phyloP scores from a whole-genome alignment of 2,113 vertebrate genomes.

The Labeo catla region DNA sequence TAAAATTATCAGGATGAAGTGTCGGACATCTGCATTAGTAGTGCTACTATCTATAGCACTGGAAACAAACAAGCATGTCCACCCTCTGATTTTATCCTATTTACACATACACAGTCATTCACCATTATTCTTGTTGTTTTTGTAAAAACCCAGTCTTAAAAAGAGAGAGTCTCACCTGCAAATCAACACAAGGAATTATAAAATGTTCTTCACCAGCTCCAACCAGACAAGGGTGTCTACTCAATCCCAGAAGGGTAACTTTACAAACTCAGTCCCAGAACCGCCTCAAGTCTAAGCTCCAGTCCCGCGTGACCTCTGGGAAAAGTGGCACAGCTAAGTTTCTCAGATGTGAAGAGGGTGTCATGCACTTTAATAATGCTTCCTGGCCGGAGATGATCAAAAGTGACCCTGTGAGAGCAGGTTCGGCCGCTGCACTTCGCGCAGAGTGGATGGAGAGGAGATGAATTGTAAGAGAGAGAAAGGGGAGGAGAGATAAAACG shows the following conservation, averaged over 20 bases:
- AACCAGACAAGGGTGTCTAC: not conserved
- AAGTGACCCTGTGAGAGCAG: constrained; percentile 13
- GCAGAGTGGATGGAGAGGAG: constrained; percentile 23
- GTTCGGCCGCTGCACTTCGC: constrained; percentile 15
- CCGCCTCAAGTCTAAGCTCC: not conserved
- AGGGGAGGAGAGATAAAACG: not conserved
- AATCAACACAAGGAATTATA: not conserved
- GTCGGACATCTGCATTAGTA: not conserved
- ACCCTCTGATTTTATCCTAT: not conserved
- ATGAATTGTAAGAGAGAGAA: constrained; percentile 19
- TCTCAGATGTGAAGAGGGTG: not conserved
- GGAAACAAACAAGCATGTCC: not conserved
- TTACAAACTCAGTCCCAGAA: not conserved
- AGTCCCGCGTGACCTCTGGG: not conserved
- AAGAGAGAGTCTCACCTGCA: constrained; percentile 23
- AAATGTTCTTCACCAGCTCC: not conserved
- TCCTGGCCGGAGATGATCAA: constrained; percentile 10
- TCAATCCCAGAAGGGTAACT: not conserved
- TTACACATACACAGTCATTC: not conserved
- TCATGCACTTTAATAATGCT: constrained; percentile 4
- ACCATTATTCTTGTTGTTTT: not conserved
- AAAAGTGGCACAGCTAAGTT: constrained; percentile 12
- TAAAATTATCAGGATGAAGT: constrained; percentile 6
- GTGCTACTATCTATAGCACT: not conserved
- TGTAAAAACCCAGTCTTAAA: not conserved